A percentile compares a stretch with the other conserved stretches of the same genome.
Conservation (phyloP, 2,113 vertebrate genomes). For the Sorex fumeus region DNA sequence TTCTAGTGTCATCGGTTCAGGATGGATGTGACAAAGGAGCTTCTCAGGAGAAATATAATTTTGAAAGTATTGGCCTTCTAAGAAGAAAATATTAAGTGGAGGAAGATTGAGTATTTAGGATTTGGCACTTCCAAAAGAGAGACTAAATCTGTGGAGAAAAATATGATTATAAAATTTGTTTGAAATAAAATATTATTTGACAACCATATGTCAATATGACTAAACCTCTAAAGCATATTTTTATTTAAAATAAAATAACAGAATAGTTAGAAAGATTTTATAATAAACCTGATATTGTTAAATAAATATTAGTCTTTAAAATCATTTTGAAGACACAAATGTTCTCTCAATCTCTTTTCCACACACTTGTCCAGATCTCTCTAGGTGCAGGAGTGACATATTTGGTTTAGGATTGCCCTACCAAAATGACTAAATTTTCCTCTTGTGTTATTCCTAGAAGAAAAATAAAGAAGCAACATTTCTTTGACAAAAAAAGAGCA, state of each 20-base stretch:
- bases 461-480: background rate
- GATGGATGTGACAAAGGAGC: conserved; percentile 23
- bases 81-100: conserved; percentile 45
- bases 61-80: conserved; percentile 59
- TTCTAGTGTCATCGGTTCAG: background rate
- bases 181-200: too few relatives aligned
- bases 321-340: background rate
- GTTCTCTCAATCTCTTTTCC: background rate
- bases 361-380: background rate
- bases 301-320: background rate
- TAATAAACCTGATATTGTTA: background rate
- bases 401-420: background rate
- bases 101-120: conserved; percentile 10
- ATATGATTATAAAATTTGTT: background rate
- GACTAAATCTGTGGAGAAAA: background rate
- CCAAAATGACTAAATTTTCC: background rate
- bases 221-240: background rate
- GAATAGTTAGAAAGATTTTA: background rate
- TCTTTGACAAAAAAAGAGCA: too few relatives aligned
- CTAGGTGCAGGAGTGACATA: background rate
- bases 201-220: too few relatives aligned
- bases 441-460: background rate
- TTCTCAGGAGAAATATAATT: conserved; percentile 54
- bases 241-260: background rate
- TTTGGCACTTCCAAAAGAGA: background rate